phyloP scores from a whole-genome alignment of 2,113 vertebrate genomes.

The Nesoenas mayeri region DNA sequence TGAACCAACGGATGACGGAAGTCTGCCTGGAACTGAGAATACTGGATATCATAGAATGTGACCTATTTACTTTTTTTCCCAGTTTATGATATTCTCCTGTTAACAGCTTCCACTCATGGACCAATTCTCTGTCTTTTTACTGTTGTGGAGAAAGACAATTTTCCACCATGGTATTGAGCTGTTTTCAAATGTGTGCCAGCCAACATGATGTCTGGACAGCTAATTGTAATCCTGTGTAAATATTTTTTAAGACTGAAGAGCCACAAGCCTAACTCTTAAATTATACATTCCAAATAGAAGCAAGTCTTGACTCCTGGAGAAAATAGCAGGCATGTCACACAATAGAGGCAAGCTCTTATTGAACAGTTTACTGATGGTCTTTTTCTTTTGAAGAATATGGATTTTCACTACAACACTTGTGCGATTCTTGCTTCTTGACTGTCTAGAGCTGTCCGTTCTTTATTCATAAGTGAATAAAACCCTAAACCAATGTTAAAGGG shows the following conservation, averaged over 20 bases:
- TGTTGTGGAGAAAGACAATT: not conserved
- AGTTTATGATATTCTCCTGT: not conserved
- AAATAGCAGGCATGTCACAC: not conserved
- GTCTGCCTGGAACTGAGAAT: not conserved
- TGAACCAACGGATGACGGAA: not conserved
- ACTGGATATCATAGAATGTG: not conserved
- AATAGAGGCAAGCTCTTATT: not conserved
- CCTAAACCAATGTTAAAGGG: not conserved
- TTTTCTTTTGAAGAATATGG: not conserved
- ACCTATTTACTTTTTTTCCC: not conserved
- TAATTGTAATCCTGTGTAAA: slow-evolving; percentile 22
- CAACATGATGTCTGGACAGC: not conserved
- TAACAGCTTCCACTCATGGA: not conserved
- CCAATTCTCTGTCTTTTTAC: not conserved
- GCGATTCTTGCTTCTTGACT: not conserved
- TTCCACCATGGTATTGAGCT: not conserved
- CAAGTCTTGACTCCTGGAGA: not conserved
- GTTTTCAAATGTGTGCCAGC: not conserved
- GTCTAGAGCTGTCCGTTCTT: not conserved
- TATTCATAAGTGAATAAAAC: not conserved
- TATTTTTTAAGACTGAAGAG: slow-evolving; percentile 6
- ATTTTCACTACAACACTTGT: not conserved
- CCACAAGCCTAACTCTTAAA: slow-evolving; percentile 4
- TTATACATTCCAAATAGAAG: not conserved
- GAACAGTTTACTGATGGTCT: not conserved